These are phyloP conservation scores for Dasypus novemcinctus DNA, from an alignment of 2,113 vertebrate species.

Conservation along the genomic window DNA sequence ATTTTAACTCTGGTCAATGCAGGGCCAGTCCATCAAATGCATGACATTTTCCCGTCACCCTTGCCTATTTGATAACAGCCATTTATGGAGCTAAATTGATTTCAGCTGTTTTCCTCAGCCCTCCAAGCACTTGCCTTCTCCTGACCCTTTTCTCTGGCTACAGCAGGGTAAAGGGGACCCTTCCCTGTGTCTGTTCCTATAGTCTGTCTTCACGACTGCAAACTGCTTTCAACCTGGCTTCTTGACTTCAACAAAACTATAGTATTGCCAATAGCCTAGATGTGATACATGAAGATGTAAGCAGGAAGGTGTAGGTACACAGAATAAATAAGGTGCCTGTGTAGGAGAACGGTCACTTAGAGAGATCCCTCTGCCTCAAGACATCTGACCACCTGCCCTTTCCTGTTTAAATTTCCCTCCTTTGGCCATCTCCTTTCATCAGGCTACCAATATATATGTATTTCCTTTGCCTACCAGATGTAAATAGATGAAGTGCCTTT, in stretches of 20 bases:
- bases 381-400: not conserved
- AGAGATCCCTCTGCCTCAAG: not conserved
- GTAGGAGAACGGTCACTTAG: not conserved
- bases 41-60: not conserved
- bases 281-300: not conserved
- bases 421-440: not conserved
- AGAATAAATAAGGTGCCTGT: not conserved
- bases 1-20: not conserved
- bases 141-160: not conserved
- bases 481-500: conserved; percentile 12
- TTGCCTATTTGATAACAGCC: not conserved
- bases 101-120: not conserved
- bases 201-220: not conserved
- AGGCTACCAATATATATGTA: not conserved
- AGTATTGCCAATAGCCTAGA: not conserved
- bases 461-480: conserved; percentile 37
- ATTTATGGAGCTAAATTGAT: not conserved
- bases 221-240: not conserved
- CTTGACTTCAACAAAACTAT: not conserved
- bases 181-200: not conserved
- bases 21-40: not conserved
- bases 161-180: not conserved
- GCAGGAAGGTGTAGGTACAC: not conserved
- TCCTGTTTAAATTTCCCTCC: not conserved
- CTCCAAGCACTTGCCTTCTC: not conserved